Evolutionary conservation across 2,888 invertebrate genomes (phyloP).

Genomic region (Platynereis dumerilii): DNA sequence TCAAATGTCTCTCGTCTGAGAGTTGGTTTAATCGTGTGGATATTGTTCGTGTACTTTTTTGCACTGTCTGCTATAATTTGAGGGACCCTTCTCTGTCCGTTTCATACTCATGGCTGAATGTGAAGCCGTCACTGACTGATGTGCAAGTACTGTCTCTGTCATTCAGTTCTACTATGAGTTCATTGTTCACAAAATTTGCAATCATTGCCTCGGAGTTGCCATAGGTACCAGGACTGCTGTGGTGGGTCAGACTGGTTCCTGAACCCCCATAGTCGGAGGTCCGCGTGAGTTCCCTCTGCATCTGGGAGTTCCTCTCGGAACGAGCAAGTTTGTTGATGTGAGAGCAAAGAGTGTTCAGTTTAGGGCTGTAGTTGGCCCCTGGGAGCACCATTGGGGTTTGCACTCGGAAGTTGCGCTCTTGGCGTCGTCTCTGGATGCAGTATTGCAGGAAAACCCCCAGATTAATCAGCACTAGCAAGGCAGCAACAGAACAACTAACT

Average conservation of each 20-base stretch:
- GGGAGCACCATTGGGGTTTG: background rate
- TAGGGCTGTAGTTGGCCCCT: background rate
- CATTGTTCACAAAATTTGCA: constrained; percentile 25
- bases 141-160: constrained; percentile 31
- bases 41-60: no score
- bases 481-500: constrained; percentile 19
- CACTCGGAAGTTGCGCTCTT: background rate
- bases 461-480: constrained; percentile 11
- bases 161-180: constrained; percentile 27
- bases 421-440: background rate
- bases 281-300: background rate
- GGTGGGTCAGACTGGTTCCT: background rate
- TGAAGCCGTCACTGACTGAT: constrained; percentile 29
- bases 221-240: constrained; percentile 14
- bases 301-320: background rate
- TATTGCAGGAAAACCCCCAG: constrained; percentile 7
- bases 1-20: no score
- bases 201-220: constrained; percentile 27
- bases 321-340: constrained; percentile 1
- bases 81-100: background rate
- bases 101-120: constrained; percentile 13
- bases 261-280: background rate
- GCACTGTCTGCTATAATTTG: no score
- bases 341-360: background rate
- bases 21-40: no score